Conservation (phyloP, 2,113 vertebrate genomes). For the Serilophus lunatus region DNA sequence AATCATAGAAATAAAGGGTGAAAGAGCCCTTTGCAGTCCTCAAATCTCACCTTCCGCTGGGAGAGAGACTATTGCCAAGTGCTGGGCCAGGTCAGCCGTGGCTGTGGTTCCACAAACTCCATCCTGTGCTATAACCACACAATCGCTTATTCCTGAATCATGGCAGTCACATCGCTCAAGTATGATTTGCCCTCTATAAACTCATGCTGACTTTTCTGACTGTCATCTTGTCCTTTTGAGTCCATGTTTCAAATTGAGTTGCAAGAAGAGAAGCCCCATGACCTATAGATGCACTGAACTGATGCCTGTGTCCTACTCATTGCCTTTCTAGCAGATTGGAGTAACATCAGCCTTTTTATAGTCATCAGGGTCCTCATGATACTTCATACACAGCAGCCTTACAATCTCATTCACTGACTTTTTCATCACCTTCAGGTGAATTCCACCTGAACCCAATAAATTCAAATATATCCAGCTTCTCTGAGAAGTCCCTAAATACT, state of each 20-base stretch:
- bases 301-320: background rate
- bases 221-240: background rate
- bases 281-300: background rate
- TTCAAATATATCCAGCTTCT: background rate
- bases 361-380: rapidly evolving
- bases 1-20: background rate
- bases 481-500: background rate
- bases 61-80: background rate
- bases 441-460: background rate
- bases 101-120: background rate
- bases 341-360: background rate
- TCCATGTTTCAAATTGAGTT: background rate
- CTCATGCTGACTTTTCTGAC: background rate
- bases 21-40: background rate
- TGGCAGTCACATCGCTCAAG: background rate
- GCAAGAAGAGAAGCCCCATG: background rate
- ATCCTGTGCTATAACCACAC: background rate
- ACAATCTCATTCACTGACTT: background rate
- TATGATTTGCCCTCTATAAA: background rate
- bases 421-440: background rate
- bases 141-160: background rate
- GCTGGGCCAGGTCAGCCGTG: background rate
- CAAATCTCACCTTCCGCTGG: background rate
- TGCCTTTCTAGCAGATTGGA: background rate
- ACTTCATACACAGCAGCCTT: background rate